Evolutionary conservation across 2,113 vertebrate genomes (phyloP), one percentile per base, ranked within the genome.

Genomic region (Apeltes quadracus): DNA sequence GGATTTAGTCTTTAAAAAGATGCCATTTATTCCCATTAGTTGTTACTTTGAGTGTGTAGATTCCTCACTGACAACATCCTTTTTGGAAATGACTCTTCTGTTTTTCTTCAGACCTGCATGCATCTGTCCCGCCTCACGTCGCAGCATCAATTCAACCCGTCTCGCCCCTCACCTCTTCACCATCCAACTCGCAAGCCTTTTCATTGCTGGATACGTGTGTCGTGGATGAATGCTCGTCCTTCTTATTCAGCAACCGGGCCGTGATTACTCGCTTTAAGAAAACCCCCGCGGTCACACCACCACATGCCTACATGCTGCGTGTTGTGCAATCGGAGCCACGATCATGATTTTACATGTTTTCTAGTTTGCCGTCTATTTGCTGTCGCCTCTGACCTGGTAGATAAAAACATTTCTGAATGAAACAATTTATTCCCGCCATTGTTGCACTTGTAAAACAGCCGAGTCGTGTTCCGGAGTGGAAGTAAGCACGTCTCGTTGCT

Each of bases 21-120:
- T n/a, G n/a, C n/a, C n/a, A n/a, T n/a, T n/a, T n/a, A n/a, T n/a
- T n/a, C n/a, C n/a, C n/a, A n/a, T n/a, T n/a, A n/a, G n/a, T 23
- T 29, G 32, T 54, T 20, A 25, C 34, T 39, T 66, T 53, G 8
- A 11, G 61, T 64, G 20, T 64, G 22, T 10, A 50, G 32, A 25
- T 65, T 38, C 20, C n/a, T 15, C 8, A 43, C 5, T 61, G 39
- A 25, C n/a, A 11, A 27, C 23, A 43, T 43, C 36, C 2, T n/a
- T 61, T 32, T 70, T 70, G 71, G 59, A 59, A 78, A 65, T 48
- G 50, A 51, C 27, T 48, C n/a, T 23, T 38, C 14, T 20, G 50
- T 41, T 39, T 62, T 7, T 55, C 4, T 9, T 15, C 10, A 2
- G 5, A 41, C 22, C 5, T 55, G 8, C 5, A 2, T 41, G 10